Conservation (phyloP, 2,113 vertebrate genomes). For the Elaphurus davidianus region DNA sequence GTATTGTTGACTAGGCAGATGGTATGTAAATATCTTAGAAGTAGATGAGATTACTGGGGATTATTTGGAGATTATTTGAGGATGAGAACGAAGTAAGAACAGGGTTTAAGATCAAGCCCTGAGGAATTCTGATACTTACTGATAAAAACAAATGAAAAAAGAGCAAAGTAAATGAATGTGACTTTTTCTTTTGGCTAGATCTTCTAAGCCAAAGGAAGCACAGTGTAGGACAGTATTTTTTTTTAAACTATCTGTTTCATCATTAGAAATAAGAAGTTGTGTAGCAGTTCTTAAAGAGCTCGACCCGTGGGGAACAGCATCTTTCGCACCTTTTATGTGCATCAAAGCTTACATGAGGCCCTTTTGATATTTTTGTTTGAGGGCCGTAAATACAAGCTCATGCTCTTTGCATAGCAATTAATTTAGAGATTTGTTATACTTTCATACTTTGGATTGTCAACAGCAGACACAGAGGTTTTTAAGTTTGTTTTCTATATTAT, state of each 20-base stretch:
- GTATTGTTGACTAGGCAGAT: not conserved
- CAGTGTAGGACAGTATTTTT: not conserved
- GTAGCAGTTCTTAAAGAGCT: not conserved
- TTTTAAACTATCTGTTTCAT: not conserved
- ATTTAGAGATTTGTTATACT: not conserved
- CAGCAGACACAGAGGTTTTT: not conserved
- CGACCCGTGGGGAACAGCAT: not conserved
- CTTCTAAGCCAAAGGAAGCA: not conserved
- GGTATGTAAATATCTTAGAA: not conserved
- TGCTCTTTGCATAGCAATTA: not conserved
- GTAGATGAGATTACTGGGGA: not conserved
- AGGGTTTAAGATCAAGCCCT: not conserved
- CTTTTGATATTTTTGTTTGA: not conserved
- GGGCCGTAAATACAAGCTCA: not conserved
- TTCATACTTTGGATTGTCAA: not conserved
- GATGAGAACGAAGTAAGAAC: not conserved
- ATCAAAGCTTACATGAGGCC: not conserved
- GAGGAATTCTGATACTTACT: not conserved
- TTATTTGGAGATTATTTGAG: not conserved
- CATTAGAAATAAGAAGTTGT: not conserved
- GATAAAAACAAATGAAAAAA: slow-evolving; percentile 12
- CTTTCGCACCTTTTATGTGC: not conserved
- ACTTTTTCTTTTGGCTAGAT: not conserved
- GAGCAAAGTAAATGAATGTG: not conserved
- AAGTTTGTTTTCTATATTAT: not conserved